Percentiles rank a stretch among this genome's conserved stretches.
These are phyloP conservation scores for Tragopan temminckii DNA, from an alignment of 2,797 vertebrate species.

Conservation along the genomic window DNA sequence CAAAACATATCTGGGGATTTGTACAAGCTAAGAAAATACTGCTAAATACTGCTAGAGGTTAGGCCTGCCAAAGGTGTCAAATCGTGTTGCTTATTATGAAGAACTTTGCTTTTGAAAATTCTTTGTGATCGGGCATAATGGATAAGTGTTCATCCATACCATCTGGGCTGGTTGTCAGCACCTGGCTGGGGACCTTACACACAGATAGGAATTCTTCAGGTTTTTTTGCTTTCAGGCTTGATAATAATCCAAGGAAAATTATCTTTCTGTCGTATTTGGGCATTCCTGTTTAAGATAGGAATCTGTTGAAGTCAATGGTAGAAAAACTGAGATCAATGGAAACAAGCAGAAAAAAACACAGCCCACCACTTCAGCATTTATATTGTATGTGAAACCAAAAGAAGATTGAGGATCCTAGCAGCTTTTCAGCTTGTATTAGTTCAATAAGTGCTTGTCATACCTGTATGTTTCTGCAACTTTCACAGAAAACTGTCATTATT, in stretches of 20 bases:
- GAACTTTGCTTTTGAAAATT: background rate
- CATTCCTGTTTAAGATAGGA: background rate
- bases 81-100: background rate
- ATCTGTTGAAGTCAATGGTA: background rate
- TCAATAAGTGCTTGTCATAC: background rate
- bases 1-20: background rate
- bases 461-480: background rate
- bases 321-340: background rate
- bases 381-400: background rate
- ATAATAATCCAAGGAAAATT: background rate
- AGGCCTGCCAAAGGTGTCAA: background rate
- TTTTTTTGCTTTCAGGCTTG: background rate
- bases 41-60: background rate
- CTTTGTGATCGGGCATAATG: background rate
- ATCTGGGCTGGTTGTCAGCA: background rate
- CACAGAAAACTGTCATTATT: background rate
- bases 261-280: background rate
- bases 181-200: background rate
- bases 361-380: background rate
- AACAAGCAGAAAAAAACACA: background rate
- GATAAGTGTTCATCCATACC: background rate
- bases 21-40: background rate
- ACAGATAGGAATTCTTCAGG: background rate
- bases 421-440: background rate
- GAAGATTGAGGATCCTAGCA: background rate